Evolutionary conservation across 1,140 invertebrate species (phyloP), one percentile per base, ranked within the genome.

Genomic region (Phocides pigmalion): DNA sequence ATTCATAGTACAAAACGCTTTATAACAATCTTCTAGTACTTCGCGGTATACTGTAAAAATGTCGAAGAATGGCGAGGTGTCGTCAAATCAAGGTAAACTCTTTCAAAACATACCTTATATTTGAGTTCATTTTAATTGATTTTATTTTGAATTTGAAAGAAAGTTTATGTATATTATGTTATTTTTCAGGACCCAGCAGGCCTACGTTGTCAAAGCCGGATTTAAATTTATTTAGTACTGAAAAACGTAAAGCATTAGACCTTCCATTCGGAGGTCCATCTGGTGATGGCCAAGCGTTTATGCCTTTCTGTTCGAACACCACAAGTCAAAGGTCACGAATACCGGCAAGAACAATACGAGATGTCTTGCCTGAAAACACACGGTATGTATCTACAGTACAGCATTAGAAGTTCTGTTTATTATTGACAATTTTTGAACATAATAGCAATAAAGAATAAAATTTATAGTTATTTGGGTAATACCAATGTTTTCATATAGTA

Each of bases 1-100:
- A 58, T 25, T 58, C 54, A 44, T 58, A 58, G 54, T 58, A 8
- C 3, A 44, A 50, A 63, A 15, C 11, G 39, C n/a, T 28, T 15
- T 9, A 14, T 44, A 20, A 28, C 47, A 44, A 15, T 39, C 49
- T n/a, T 46, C 42, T 47, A 15, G 11, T 28, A 39, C 28, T 32
- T 54, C 25, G 28, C 62, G 11, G 63, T 58, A 28, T 49, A 50
- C 62, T 39, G 67, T 76, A 78, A 87, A 88, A 84, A 90, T 90
- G 88, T 90, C 88, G 82, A 90, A 82, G 82, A 91, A 91, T 89
- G 88, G 88, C 81, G 88, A 91, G 80, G 76, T 90, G 78, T 84
- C 88, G 76, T 86, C 88, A 84, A 88, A 84, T 76, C 88, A 90
- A 89, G 88, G 88, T 90, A 89, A 82, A 75, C 46, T 53, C 61